Base-by-base conservation (phyloP, 2,797 vertebrate genomes). In the Acanthurus leucopareius region DNA sequence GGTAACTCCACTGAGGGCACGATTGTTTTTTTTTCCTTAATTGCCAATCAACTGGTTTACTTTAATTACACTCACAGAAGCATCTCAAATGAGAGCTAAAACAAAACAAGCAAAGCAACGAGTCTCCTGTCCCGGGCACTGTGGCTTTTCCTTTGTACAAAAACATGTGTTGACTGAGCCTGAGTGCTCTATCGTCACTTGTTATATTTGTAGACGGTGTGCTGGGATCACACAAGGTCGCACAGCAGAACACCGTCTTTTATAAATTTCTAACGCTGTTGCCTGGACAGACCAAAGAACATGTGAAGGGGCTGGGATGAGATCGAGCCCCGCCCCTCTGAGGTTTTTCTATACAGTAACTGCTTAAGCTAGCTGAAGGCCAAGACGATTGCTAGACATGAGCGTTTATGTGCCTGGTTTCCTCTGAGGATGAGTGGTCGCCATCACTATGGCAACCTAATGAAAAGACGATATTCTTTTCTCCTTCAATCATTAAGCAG, bases 291-390 rank as follows among this genome's bases (percentile, higher is more conserved):
- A 38, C 53, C 10, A 15, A 35, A 28, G 52, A 35, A 58, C 52
- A 38, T 0, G 7, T 0, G 32, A n/a, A 32, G 28, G 40, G 54
- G 16, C 28, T 48, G 10, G 15, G 38, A 17, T 19, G 13, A 66
- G 53, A 40, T 11, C 11, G 16, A 49, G 32, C 28, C 28, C 13
- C 35, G 20, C 28, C 28, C 13, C 35, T 63, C 61, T 49, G 28
- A 48, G 25, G 51, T 38, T 32, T 64, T 80, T 32, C 28, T 3
- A 59, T 20, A 42, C 57, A 61, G 60, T 58, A 54, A 57, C 69
- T 52, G 25, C n/a, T 75, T 53, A 42, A 77, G 44, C 10, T 52
- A 40, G 15, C 22, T 63, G 28, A 57, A 57, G 35, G 28, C 0
- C 5, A 60, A 51, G 14, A 35, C 35, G 10, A 42, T 25, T 63